A percentile compares a stretch with the other conserved stretches of the same genome.
These are phyloP conservation scores for Heliconius hortense DNA, from an alignment of 2,888 invertebrate species.

Conservation along the genomic window DNA sequence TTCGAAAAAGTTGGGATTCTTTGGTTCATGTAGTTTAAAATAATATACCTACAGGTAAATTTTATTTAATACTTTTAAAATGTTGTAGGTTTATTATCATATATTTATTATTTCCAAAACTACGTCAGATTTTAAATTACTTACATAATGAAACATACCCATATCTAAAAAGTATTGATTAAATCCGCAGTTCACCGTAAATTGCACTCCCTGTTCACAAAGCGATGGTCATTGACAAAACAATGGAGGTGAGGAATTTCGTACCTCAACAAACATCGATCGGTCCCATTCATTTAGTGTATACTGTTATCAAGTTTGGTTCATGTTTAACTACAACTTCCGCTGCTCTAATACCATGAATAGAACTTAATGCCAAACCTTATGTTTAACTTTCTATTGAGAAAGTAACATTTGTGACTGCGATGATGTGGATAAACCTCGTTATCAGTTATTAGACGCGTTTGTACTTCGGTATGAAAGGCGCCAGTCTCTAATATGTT, in stretches of 20 bases:
- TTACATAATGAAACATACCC: neutral
- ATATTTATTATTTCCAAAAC: too few relatives aligned
- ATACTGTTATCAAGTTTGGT: constrained; percentile 56
- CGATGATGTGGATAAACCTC: constrained; percentile 59
- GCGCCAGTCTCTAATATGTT: constrained; percentile 30
- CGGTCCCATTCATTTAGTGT: constrained; percentile 50
- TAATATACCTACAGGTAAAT: too few relatives aligned
- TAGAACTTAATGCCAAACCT: constrained; percentile 61
- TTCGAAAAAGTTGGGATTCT: neutral
- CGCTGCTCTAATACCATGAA: constrained; percentile 73
- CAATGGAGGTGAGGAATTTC: constrained; percentile 68
- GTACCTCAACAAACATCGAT: constrained; percentile 66
- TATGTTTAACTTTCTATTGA: constrained; percentile 76
- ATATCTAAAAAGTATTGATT: neutral
- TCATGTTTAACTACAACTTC: constrained; percentile 70
- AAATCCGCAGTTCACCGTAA: constrained; percentile 30
- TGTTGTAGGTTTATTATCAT: too few relatives aligned
- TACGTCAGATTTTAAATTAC: neutral
- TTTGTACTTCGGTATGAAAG: constrained; percentile 50
- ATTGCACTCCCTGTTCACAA: constrained; percentile 34
- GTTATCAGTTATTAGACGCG: constrained; percentile 64
- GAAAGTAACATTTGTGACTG: constrained; percentile 72
- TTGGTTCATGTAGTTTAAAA: neutral
- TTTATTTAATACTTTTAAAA: neutral
- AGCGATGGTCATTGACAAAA: constrained; percentile 46